phyloP scores from a whole-genome alignment of 2,888 invertebrate genomes.

The Ornithoptera priamus region DNA sequence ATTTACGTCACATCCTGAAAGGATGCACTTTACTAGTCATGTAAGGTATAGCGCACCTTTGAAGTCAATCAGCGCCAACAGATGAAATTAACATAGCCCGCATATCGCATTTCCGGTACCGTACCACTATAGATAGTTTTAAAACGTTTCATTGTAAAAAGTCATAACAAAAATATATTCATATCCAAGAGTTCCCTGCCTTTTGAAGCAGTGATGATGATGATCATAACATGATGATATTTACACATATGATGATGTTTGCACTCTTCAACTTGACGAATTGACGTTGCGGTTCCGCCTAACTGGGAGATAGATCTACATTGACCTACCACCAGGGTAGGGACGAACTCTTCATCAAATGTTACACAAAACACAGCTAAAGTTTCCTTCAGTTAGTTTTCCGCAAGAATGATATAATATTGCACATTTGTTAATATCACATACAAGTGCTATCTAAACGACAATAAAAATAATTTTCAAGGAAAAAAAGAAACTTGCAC shows the following conservation, averaged over 20 bases:
- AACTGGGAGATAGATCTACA: too few relatives aligned
- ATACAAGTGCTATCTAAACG: not conserved
- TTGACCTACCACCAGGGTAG: too few relatives aligned
- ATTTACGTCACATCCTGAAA: constrained; percentile 6
- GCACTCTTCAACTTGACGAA: too few relatives aligned
- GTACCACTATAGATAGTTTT: not conserved
- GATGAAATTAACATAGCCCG: not conserved
- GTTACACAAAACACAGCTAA: too few relatives aligned
- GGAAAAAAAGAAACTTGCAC: not conserved
- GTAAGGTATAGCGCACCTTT: not conserved
- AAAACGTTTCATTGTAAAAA: not conserved
- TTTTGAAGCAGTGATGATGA: too few relatives aligned
- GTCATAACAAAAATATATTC: not conserved
- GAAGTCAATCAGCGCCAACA: not conserved
- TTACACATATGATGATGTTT: too few relatives aligned
- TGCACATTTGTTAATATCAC: not conserved
- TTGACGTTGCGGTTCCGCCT: too few relatives aligned
- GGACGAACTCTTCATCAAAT: too few relatives aligned
- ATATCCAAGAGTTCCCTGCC: too few relatives aligned
- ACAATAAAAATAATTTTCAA: not conserved
- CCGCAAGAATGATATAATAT: too few relatives aligned
- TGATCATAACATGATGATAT: too few relatives aligned
- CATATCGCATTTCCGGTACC: not conserved
- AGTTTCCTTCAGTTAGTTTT: too few relatives aligned
- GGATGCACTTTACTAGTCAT: not conserved